Evolutionary conservation across 2,888 invertebrate species (phyloP), one percentile per base, ranked within the genome.

Genomic region (Microctonus aethiopoides): DNA sequence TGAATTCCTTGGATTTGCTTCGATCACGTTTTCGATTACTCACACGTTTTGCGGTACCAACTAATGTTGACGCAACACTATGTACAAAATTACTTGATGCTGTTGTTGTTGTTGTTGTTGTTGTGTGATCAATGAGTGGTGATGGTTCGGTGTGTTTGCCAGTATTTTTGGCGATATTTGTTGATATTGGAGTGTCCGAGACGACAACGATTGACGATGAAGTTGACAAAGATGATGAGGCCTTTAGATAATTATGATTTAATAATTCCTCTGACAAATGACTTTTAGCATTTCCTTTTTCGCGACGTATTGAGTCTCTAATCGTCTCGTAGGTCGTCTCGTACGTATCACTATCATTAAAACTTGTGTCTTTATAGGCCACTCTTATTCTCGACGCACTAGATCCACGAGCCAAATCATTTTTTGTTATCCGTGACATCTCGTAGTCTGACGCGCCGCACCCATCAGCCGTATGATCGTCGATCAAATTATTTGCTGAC

Each of bases 401-500:
- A 60, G 36, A 39, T 60, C 60, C 34, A 20, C 60, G 57, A 29
- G 62, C n/a, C 22, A 63, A 63, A 51, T 63, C 46, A 36, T 56
- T 36, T 39, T 54, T 56, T 56, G 75, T 62, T 54, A 74, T 74
- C 62, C 75, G 70, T 41, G 72, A 67, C 24, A 75, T 54, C 72
- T 75, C 75, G 70, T 74, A 75, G 34, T 75, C 72, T 24, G 39
- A 36, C 54, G 72, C 56, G 60, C 39, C 69, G 68, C 68, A 67
- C 22, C 24, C 56, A 16, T 29, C 26, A 32, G 41, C 61, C 59
- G 79, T 73, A 66, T 78, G 78, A 78, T 77, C 81, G 75, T 84
- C 86, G 76, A 85, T 83, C 76, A 86, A 79, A 78, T 86, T 85
- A 81, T 85, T 84, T 70, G 82, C 86, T 78, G 86, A 86, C 63